phyloP scores from a whole-genome alignment of 2,113 vertebrate genomes.

The Callipepla squamata region DNA sequence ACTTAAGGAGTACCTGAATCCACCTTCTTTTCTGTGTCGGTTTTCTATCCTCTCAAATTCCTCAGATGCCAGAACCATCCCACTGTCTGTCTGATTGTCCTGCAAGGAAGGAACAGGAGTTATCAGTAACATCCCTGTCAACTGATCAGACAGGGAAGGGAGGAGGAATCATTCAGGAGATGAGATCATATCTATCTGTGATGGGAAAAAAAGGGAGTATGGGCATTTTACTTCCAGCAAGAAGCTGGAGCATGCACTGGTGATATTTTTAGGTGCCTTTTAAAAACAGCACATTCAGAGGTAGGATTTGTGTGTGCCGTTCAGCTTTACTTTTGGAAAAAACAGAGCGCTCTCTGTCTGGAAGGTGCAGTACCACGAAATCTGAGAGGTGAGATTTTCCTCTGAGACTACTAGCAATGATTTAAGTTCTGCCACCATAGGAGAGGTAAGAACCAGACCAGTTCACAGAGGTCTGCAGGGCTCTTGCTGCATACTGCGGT shows the following conservation, averaged over 20 bases:
- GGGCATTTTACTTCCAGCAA: neutral
- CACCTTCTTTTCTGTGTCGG: slow-evolving; percentile 81
- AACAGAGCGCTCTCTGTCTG: neutral
- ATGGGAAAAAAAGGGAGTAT: neutral
- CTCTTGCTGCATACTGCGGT: neutral
- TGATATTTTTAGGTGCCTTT: neutral
- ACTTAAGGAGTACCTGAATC: slow-evolving; percentile 79
- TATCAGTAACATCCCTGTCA: slow-evolving; percentile 53
- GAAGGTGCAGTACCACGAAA: neutral
- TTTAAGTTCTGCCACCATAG: neutral
- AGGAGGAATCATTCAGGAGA: slow-evolving; percentile 23
- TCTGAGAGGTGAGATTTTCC: neutral
- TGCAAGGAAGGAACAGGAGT: slow-evolving; percentile 73
- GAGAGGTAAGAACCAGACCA: neutral
- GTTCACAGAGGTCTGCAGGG: neutral
- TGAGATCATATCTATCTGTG: neutral
- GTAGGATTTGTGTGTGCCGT: neutral
- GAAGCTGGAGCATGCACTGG: neutral
- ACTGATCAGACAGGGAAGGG: slow-evolving; percentile 2
- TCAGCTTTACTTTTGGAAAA: neutral
- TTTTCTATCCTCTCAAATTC: slow-evolving; percentile 94
- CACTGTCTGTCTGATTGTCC: slow-evolving; percentile 99
- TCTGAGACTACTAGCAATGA: neutral
- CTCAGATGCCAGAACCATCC: slow-evolving; percentile 98
- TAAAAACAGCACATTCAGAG: neutral